A percentile compares a stretch with the other conserved stretches of the same genome.
Conservation (phyloP, 2,113 vertebrate species). For the Pteruthius melanotis region DNA sequence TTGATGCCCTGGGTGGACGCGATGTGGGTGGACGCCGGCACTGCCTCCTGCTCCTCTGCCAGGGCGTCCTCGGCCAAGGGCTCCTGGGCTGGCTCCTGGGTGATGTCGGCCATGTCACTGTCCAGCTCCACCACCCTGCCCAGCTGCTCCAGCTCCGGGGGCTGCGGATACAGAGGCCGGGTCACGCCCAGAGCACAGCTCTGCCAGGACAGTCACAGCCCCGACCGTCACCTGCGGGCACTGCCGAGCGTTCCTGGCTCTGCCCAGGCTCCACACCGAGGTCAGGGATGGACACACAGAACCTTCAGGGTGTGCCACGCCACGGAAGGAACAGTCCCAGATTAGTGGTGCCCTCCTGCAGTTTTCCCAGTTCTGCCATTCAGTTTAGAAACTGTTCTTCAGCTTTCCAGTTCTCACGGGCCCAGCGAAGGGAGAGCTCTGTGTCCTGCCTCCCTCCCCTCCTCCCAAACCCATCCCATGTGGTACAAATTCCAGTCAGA, state of each 20-base stretch:
- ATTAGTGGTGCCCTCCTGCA: background rate
- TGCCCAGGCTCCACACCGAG: background rate
- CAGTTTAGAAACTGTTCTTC: background rate
- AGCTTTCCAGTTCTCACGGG: background rate
- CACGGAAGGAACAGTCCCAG: background rate
- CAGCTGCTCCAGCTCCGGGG: constrained; percentile 74
- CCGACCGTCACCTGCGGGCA: background rate
- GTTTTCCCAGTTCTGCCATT: background rate
- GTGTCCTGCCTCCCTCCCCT: background rate
- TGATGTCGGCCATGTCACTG: constrained; percentile 97
- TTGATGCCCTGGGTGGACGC: constrained; percentile 87
- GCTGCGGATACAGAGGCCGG: constrained; percentile 67
- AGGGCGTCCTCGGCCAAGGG: constrained; percentile 48
- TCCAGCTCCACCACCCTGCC: constrained; percentile 83
- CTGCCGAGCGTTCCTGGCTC: background rate
- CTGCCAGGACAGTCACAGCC: background rate
- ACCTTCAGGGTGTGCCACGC: background rate
- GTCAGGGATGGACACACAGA: background rate
- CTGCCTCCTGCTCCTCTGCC: constrained; percentile 74
- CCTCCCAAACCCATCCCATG: background rate
- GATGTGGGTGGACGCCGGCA: constrained; percentile 83
- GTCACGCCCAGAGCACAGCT: background rate
- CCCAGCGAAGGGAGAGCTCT: background rate
- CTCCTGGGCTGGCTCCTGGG: constrained; percentile 81
- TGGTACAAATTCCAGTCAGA: background rate